Conservation (phyloP, 2,888 invertebrate genomes). For the Drosophila diplacantha region DNA sequence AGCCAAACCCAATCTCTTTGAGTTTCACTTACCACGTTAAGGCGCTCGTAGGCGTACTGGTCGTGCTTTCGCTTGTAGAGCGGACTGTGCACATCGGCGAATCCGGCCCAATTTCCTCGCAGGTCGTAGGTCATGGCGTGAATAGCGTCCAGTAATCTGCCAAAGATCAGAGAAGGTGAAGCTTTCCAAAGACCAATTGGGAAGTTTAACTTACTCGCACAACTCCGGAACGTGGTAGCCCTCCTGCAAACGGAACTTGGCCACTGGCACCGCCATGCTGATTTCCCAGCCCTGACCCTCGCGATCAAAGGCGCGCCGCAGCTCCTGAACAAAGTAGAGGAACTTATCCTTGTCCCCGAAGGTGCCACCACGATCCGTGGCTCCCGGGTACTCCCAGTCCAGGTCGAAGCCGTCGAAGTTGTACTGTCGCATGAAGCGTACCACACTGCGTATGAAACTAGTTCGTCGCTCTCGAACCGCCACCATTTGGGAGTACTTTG, state of each 20-base stretch:
- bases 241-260: slow-evolving; percentile 90
- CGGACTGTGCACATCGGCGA: slow-evolving; percentile 93
- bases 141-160: slow-evolving; percentile 86
- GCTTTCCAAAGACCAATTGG: neutral
- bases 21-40: slow-evolving; percentile 87
- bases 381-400: slow-evolving; percentile 95
- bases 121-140: slow-evolving; percentile 93
- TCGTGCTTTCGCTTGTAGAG: slow-evolving; percentile 91
- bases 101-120: slow-evolving; percentile 93
- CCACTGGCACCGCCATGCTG: slow-evolving; percentile 92
- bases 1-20: neutral
- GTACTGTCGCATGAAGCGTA: slow-evolving; percentile 87
- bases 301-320: slow-evolving; percentile 87
- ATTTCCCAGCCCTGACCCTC: slow-evolving; percentile 89
- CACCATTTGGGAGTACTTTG: slow-evolving; percentile 91
- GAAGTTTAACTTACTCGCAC: slow-evolving; percentile 84
- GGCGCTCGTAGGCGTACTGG: slow-evolving; percentile 92
- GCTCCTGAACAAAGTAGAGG: slow-evolving; percentile 88
- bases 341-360: slow-evolving; percentile 91
- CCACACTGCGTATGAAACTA: slow-evolving; percentile 86
- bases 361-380: slow-evolving; percentile 90
- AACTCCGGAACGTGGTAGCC: slow-evolving; percentile 94
- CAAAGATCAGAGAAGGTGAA: neutral
- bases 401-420: slow-evolving; percentile 91
- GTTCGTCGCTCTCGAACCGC: slow-evolving; percentile 83